Conservation (phyloP, 2,888 invertebrate genomes). For the Hoplodrina blanda region DNA sequence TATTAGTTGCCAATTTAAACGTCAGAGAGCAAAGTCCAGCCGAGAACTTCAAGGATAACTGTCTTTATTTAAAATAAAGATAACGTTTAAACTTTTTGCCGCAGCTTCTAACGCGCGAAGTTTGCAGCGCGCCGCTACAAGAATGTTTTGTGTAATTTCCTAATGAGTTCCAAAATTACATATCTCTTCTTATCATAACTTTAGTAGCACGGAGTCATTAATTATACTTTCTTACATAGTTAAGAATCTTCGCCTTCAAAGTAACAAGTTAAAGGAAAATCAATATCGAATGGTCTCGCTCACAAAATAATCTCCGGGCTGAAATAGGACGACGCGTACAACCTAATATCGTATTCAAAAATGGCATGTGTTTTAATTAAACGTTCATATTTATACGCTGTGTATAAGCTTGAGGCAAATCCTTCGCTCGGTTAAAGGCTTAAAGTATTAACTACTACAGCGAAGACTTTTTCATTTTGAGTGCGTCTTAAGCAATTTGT, state of each 20-base stretch:
- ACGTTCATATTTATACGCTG: slow-evolving; percentile 39
- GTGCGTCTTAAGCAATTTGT: slow-evolving; percentile 71
- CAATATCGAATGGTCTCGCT: slow-evolving; percentile 38
- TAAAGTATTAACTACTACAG: slow-evolving; percentile 70
- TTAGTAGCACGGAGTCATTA: slow-evolving; percentile 41
- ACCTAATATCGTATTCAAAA: slow-evolving; percentile 34
- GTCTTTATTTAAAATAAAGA: slow-evolving; percentile 36
- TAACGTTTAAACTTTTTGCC: slow-evolving; percentile 42
- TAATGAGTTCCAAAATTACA: slow-evolving; percentile 54
- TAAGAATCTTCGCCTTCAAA: slow-evolving; percentile 41
- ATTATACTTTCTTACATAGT: slow-evolving; percentile 49
- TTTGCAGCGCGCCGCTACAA: slow-evolving; percentile 33
- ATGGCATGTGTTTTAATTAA: slow-evolving; percentile 47
- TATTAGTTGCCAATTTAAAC: slow-evolving; percentile 66
- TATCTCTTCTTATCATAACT: slow-evolving; percentile 47
- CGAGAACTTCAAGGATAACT: slow-evolving; percentile 45
- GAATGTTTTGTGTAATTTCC: slow-evolving; percentile 51
- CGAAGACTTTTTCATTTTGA: slow-evolving; percentile 67
- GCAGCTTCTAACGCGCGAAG: slow-evolving; percentile 35
- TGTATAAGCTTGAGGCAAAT: slow-evolving; percentile 42
- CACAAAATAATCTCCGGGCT: slow-evolving; percentile 31
- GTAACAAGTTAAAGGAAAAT: slow-evolving; percentile 47
- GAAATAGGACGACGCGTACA: slow-evolving; percentile 13
- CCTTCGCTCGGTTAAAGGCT: slow-evolving; percentile 58
- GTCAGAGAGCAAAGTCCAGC: slow-evolving; percentile 31